phyloP scores from a whole-genome alignment of 2,113 vertebrate species.

The Elgaria multicarinata region DNA sequence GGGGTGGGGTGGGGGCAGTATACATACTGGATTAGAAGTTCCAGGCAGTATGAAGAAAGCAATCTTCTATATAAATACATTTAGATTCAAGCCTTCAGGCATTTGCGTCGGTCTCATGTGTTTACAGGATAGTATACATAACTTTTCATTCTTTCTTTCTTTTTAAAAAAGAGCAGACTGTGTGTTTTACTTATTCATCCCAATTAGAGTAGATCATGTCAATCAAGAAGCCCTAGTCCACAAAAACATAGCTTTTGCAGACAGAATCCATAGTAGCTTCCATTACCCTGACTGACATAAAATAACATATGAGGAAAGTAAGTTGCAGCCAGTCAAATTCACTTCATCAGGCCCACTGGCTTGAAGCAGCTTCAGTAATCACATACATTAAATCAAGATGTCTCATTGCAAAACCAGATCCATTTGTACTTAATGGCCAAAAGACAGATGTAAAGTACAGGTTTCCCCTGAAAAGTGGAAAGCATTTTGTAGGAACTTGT shows the following conservation, averaged over 20 bases:
- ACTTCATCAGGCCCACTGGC: conserved; percentile 15
- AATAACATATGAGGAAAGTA: conserved; percentile 2
- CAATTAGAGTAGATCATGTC: conserved; percentile 3
- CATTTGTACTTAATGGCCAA: conserved; percentile 30
- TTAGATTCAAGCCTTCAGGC: conserved; percentile 12
- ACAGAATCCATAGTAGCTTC: not conserved
- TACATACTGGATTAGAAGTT: not conserved
- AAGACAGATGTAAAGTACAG: conserved; percentile 30
- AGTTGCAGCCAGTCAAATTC: conserved; percentile 23
- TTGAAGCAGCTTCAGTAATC: conserved; percentile 33
- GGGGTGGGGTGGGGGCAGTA: not conserved
- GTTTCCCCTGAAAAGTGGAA: not conserved
- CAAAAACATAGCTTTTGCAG: not conserved
- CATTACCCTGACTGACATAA: not conserved
- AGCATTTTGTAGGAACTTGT: not conserved
- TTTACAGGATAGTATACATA: not conserved
- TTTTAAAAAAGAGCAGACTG: not conserved
- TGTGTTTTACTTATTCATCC: conserved; percentile 11
- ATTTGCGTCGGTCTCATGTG: not conserved
- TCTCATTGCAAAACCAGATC: not conserved
- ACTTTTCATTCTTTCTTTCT: not conserved
- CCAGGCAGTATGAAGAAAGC: not conserved
- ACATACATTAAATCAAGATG: conserved; percentile 34
- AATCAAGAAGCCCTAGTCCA: conserved; percentile 7
- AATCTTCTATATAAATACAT: conserved; percentile 26